Conservation (phyloP, 2,113 vertebrate species). For the Neogale vison region DNA sequence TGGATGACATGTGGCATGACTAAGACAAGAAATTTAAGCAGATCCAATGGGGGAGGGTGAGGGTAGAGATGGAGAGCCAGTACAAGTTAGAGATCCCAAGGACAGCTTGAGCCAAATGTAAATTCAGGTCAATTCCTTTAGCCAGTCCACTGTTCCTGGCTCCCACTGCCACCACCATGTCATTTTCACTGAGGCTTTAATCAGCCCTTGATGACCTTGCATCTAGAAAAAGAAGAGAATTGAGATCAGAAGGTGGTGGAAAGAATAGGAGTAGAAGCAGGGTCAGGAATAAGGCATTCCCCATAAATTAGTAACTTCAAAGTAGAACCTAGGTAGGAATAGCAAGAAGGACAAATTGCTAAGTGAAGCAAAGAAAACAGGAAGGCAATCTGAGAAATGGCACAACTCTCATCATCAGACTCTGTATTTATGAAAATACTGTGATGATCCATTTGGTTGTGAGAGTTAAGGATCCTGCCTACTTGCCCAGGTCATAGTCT, state of each 20-base stretch:
- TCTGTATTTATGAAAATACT: background rate
- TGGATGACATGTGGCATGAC: background rate
- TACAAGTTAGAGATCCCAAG: background rate
- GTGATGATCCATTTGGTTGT: background rate
- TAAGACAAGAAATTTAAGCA: background rate
- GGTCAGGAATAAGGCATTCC: background rate
- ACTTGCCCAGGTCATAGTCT: background rate
- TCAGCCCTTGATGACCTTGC: background rate
- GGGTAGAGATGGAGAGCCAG: background rate
- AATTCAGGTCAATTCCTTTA: background rate
- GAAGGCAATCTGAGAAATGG: background rate
- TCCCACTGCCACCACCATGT: background rate
- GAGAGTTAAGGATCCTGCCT: background rate
- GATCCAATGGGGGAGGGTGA: background rate
- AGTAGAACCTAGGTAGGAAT: background rate
- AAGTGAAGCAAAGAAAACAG: background rate
- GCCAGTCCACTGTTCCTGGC: background rate
- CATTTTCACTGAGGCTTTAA: background rate
- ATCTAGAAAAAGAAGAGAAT: background rate
- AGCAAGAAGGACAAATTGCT: background rate
- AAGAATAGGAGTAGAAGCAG: background rate
- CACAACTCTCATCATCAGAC: no score
- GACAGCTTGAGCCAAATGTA: background rate
- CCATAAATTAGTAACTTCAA: background rate
- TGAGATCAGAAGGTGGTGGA: background rate